A percentile compares a stretch with the other conserved stretches of the same genome.
Conservation (phyloP, 2,888 invertebrate genomes). For the Microplitis deprimator region DNA sequence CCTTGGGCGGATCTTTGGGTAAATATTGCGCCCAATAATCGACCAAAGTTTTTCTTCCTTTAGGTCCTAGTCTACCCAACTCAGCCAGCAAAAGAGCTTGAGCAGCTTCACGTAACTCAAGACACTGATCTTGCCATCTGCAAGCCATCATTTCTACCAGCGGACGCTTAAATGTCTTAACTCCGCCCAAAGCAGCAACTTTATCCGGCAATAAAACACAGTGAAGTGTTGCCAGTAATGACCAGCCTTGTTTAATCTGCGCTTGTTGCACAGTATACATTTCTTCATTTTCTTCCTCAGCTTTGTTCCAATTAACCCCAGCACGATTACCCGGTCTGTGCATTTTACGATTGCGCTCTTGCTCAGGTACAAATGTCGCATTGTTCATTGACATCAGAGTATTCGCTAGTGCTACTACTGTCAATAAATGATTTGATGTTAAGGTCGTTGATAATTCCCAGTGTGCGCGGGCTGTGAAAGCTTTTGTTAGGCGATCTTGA, state of each 20-base stretch:
- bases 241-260: slow-evolving; percentile 98
- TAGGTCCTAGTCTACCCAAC: slow-evolving; percentile 87
- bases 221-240: slow-evolving; percentile 93
- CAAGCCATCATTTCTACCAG: slow-evolving; percentile 98
- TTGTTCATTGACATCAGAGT: slow-evolving; percentile 98
- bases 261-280: slow-evolving; percentile 89
- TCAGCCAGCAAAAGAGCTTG: slow-evolving; percentile 96
- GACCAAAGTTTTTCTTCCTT: slow-evolving; percentile 92
- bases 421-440: slow-evolving; percentile 95
- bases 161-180: slow-evolving; percentile 90
- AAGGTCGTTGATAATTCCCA: slow-evolving; percentile 97
- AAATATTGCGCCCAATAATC: slow-evolving; percentile 97
- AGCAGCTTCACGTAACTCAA: slow-evolving; percentile 97
- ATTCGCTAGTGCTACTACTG: slow-evolving; percentile 95
- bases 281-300: slow-evolving; percentile 88
- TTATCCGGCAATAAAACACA: slow-evolving; percentile 96
- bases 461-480: slow-evolving; percentile 90
- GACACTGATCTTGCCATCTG: slow-evolving; percentile 98
- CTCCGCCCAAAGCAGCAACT: slow-evolving; percentile 80
- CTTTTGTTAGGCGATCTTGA: slow-evolving; percentile 84
- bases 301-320: slow-evolving; percentile 79
- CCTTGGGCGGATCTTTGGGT: slow-evolving; percentile 87
- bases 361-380: slow-evolving; percentile 92
- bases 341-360: slow-evolving; percentile 84
- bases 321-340: slow-evolving; percentile 80